Conservation (phyloP, 2,797 vertebrate genomes). For the Furcifer pardalis region DNA sequence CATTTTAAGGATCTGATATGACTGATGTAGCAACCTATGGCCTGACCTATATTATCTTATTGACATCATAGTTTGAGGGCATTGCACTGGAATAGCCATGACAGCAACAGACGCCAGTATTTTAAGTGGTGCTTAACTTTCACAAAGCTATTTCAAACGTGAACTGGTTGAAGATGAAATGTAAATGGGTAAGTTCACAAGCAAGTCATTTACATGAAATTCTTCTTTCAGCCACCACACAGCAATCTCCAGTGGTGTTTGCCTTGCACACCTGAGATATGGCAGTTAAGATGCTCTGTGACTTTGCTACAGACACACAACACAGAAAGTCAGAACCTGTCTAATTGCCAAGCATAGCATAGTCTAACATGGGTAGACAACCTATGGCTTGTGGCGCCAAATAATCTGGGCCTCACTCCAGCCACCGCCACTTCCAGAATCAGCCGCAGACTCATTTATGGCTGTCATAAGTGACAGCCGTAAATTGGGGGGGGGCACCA, state of each 20-base stretch:
- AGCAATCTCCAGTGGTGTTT: background rate
- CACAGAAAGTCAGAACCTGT: background rate
- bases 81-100: background rate
- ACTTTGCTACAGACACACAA: background rate
- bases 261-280: conserved; percentile 9
- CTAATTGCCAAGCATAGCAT: background rate
- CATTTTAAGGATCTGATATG: background rate
- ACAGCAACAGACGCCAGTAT: background rate
- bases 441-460: no score
- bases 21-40: background rate
- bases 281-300: background rate
- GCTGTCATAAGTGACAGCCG: no score
- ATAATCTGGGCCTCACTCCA: no score
- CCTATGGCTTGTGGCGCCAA: no score
- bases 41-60: background rate
- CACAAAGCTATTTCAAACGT: background rate
- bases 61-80: background rate
- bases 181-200: background rate
- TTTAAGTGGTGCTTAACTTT: background rate
- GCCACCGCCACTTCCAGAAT: no score
- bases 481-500: no score
- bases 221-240: background rate
- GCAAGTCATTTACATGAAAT: background rate
- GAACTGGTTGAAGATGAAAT: background rate
- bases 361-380: no score